phyloP scores from a whole-genome alignment of 35 echinoderm and acorn worm species.

The Stichopus chloronotus region DNA sequence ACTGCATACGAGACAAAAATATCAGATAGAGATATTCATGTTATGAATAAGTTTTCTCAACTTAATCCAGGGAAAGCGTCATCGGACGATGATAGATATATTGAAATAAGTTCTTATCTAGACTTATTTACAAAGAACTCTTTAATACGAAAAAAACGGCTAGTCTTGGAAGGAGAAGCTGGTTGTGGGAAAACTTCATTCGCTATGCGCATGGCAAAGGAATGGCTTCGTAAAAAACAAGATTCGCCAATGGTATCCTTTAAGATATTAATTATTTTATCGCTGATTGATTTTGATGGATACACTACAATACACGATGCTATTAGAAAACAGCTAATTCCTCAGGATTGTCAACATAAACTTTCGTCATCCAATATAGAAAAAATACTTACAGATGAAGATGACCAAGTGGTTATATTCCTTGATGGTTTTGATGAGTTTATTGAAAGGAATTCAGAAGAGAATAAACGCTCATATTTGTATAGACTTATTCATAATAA shows the following conservation, averaged over 20 bases:
- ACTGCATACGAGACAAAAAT: background rate
- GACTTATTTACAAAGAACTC: background rate
- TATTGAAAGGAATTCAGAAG: background rate
- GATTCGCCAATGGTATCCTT: background rate
- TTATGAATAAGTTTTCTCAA: background rate
- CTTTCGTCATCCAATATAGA: background rate
- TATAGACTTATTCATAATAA: background rate
- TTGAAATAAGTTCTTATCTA: background rate
- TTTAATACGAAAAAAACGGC: background rate
- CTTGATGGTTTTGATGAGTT: conserved; percentile 11
- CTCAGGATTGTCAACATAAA: background rate
- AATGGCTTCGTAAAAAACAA: background rate
- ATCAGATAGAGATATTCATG: background rate
- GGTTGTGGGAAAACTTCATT: background rate
- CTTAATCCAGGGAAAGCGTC: background rate
- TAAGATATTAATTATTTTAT: background rate
- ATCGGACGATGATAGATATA: background rate
- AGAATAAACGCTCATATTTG: background rate
- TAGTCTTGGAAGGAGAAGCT: background rate
- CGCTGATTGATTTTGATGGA: background rate
- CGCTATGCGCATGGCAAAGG: background rate
- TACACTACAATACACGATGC: background rate
- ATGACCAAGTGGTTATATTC: background rate
- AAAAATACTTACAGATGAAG: background rate
- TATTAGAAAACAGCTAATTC: background rate